Percentiles rank a stretch among this genome's conserved stretches.
Conservation (phyloP, 1,140 invertebrate genomes). For the Pseudomyrmex cubaensis region DNA sequence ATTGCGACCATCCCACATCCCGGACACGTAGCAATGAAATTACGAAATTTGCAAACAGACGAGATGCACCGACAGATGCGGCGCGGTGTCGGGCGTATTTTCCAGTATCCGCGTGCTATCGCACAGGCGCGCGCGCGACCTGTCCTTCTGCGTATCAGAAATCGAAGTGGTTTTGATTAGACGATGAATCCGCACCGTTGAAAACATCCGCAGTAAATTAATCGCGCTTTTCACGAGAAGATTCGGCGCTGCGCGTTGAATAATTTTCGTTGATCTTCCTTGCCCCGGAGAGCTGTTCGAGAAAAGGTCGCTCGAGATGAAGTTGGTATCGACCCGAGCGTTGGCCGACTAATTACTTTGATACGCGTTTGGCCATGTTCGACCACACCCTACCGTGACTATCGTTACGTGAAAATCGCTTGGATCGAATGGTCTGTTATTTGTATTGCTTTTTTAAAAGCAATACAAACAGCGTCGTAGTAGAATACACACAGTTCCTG, state of each 20-base stretch:
- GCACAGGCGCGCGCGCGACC: neutral
- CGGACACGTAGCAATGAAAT: constrained; percentile 56
- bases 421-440: constrained; percentile 18
- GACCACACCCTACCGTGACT: constrained; percentile 52
- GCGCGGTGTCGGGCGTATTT: constrained; percentile 7
- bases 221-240: neutral
- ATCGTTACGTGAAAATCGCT: constrained; percentile 47
- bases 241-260: neutral
- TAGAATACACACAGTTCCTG: neutral
- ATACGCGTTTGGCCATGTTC: constrained; percentile 58
- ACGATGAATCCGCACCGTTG: neutral
- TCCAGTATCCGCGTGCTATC: neutral
- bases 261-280: constrained; percentile 24
- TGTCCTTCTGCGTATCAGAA: neutral
- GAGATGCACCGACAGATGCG: constrained; percentile 34
- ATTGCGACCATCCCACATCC: constrained; percentile 43
- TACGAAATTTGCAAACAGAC: constrained; percentile 61
- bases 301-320: constrained; percentile 51
- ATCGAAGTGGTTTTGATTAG: constrained; percentile 27
- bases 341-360: constrained; percentile 60
- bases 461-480: neutral
- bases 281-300: constrained; percentile 6
- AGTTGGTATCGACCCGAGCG: constrained; percentile 55
- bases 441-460: constrained; percentile 6
- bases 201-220: constrained; percentile 21